Base-by-base conservation (phyloP, 2,113 vertebrate species). In the Oryzias melastigma region DNA sequence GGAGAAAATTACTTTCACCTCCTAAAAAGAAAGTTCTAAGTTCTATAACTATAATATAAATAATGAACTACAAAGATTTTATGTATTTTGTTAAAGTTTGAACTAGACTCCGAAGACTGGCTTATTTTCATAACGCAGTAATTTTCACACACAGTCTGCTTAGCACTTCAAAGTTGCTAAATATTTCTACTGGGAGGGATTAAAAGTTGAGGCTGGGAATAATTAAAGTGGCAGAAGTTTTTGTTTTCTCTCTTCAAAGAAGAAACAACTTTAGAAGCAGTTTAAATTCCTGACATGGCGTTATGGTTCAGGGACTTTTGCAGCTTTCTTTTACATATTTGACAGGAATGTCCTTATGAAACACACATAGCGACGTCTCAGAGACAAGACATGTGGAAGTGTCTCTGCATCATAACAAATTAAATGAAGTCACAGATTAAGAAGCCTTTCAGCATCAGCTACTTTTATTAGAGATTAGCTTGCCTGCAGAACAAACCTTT, bases 341-440 rank as follows among this genome's bases (percentile, higher is more conserved):
- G 4, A 20, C 44, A 52, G 41, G 52, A 67, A 51, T 59, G 47
- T n/a, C 18, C n/a, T 16, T 50, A 55, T 76, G 42, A 44, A 47
- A 15, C 10, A 41, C 3, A 60, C 52, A 29, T 61, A 35, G 49
- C 40, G 43, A 63, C 40, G 20, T 58, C 55, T 63, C 14, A 44
- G 43, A 45, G 41, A 35, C 13, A 22, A 59, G 2, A 60, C 48
- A 16, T 18, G 24, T 18, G 60, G n/a, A 55, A 49, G 46, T 40
- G 25, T 40, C 54, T 65, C 20, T 43, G 6, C 47, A 46, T 35
- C 27, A 52, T 19, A 47, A 65, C 49, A 42, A 52, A 51, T 63
- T 55, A 18, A 54, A 65, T 44, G 69, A 67, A 69, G 50, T 63
- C 19, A 41, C 3, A 22, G 0, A 14, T 68, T 60, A 66, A 65